phyloP scores from a whole-genome alignment of 92 coral and sea anemone species.

The Paramuricea clavata region DNA sequence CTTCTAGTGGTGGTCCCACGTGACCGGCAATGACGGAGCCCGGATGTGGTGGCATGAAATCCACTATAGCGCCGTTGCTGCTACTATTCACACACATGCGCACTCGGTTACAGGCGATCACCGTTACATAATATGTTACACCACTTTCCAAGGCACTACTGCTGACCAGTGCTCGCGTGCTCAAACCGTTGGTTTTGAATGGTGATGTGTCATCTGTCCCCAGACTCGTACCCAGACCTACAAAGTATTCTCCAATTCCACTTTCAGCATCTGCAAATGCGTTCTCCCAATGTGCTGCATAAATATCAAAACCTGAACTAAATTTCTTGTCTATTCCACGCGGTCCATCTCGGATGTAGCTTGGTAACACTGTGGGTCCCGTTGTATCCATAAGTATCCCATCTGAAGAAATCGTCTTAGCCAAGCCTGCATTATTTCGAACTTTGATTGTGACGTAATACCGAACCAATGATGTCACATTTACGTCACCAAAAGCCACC shows the following conservation, averaged over 20 bases:
- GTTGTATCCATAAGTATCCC: constrained; percentile 89
- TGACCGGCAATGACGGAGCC: constrained; percentile 84
- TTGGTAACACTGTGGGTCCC: constrained; percentile 82
- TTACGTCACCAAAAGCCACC: constrained; percentile 59
- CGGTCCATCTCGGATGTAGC: constrained; percentile 84
- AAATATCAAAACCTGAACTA: constrained; percentile 77
- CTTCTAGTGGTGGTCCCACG: constrained; percentile 78
- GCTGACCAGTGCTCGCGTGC: constrained; percentile 68
- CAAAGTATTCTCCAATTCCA: constrained; percentile 79
- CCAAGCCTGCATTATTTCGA: constrained; percentile 79
- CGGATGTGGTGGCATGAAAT: constrained; percentile 88
- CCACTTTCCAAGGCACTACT: constrained; percentile 85
- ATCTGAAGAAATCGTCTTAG: constrained; percentile 78
- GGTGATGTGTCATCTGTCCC: constrained; percentile 72
- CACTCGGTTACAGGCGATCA: constrained; percentile 91
- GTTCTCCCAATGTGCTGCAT: constrained; percentile 94
- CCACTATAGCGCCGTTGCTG: constrained; percentile 93
- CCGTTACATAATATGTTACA: constrained; percentile 77
- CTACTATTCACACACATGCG: constrained; percentile 93
- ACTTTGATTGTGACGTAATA: constrained; percentile 92
- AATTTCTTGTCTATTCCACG: constrained; percentile 77
- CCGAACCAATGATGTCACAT: constrained; percentile 72
- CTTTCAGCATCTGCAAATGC: constrained; percentile 96
- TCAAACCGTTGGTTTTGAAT: constrained; percentile 69
- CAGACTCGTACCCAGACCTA: constrained; percentile 84